phyloP scores from a whole-genome alignment of 2,888 invertebrate species.

The Orthosia gothica region DNA sequence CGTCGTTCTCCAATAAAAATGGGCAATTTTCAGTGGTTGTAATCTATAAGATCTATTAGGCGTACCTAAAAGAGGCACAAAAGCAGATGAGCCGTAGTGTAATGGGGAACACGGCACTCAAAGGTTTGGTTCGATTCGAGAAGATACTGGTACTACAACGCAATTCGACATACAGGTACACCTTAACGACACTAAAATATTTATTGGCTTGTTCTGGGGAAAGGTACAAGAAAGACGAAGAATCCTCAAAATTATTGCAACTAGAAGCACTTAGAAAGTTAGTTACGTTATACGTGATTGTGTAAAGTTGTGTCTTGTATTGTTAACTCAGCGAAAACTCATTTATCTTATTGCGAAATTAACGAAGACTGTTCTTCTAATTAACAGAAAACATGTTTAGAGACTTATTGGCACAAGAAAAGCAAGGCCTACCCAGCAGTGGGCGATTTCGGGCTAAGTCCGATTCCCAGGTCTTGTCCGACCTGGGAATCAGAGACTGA shows the following conservation, averaged over 20 bases:
- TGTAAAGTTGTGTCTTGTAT: constrained; percentile 1
- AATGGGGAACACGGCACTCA: too few relatives aligned
- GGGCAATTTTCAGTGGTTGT: too few relatives aligned
- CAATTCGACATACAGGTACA: too few relatives aligned
- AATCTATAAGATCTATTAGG: too few relatives aligned
- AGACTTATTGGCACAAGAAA: not conserved
- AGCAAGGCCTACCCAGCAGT: not conserved
- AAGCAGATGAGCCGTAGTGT: too few relatives aligned
- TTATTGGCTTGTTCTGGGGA: not conserved
- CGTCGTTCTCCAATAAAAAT: too few relatives aligned
- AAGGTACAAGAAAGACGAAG: not conserved
- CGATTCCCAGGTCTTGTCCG: too few relatives aligned
- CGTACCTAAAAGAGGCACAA: too few relatives aligned
- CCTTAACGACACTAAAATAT: too few relatives aligned
- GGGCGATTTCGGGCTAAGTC: not conserved
- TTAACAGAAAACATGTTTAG: not conserved
- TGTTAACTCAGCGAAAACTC: not conserved
- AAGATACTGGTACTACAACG: not conserved
- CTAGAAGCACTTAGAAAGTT: not conserved
- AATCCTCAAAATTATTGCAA: constrained; percentile 5
- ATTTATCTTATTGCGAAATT: constrained; percentile 17
- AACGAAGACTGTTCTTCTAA: not conserved
- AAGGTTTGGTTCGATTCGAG: not conserved
- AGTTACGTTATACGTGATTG: constrained; percentile 17
- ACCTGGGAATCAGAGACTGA: too few relatives aligned